Evolutionary conservation across 2,888 invertebrate genomes (phyloP), one percentile per base, ranked within the genome.

Genomic region (Dolichopus griseipennis): DNA sequence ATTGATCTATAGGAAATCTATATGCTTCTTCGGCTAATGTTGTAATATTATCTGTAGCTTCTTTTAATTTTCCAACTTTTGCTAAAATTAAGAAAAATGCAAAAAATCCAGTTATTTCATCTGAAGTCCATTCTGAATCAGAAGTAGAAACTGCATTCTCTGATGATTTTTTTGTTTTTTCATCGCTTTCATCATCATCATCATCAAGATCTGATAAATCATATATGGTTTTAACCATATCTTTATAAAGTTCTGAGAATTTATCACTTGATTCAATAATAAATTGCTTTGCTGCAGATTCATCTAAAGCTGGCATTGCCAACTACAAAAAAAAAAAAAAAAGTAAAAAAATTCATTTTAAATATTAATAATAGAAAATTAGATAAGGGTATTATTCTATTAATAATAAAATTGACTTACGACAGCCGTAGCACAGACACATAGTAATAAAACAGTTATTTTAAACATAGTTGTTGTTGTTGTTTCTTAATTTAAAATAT

Each of bases 1-100:
- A 64, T 10, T 62, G 27, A 10, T 66, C 64, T 2, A 52, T 12
- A 52, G 21, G 43, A 52, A 21, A 67, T 88, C 85, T 67, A 82
- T 78, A 78, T 85, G 20, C 87, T 87, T 1, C 87, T 87, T 9
- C 88, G 76, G 22, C 81, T 78, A 75, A 9, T 33, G 27, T 63
- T 18, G 63, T 63, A 15, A 63, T 27, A 27, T 63, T 63, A 27
- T 63, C 27, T 15, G 27, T 20, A 15, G 27, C 27, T 52, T 52
- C 52, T 52, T 52, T 9, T 18, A 52, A 18, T 52, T 52, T 52
- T 52, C 52, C 52, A 52, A 52, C 2, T 52, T 15, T 1, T 18
- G 52, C 8, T 52, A 52, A 18, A 52, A 52, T 12, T 15, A 52
- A 18, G 52, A 52, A 52, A 18, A 52, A 52, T 52, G 52, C 52